Evolutionary conservation across 1,140 invertebrate genomes (phyloP).

Genomic region (Drosophila subpulchrella): DNA sequence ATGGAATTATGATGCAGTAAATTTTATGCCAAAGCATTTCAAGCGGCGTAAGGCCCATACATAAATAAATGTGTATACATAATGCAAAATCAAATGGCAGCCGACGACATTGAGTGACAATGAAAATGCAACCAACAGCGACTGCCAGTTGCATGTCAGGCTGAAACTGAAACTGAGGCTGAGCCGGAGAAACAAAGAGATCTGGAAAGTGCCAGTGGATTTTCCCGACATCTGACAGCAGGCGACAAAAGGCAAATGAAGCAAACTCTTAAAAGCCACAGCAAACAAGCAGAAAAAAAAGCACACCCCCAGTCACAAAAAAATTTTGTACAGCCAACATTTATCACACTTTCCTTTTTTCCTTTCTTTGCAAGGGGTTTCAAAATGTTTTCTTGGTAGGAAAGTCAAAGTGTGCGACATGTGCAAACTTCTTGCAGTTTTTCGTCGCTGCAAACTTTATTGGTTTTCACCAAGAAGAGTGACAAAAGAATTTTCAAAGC

Average conservation of each 20-base stretch:
- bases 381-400: slow-evolving; percentile 19
- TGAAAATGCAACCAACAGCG: slow-evolving; percentile 46
- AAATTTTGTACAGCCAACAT: slow-evolving; percentile 40
- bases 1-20: slow-evolving; percentile 69
- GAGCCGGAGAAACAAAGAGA: slow-evolving; percentile 16
- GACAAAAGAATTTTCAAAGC: slow-evolving; percentile 12
- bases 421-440: slow-evolving; percentile 41
- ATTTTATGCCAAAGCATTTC: slow-evolving; percentile 44
- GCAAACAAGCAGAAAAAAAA: neutral
- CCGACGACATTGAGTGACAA: slow-evolving; percentile 51
- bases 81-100: slow-evolving; percentile 42
- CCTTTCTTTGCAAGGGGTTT: neutral
- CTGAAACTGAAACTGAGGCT: slow-evolving; percentile 12
- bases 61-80: slow-evolving; percentile 29
- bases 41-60: slow-evolving; percentile 1
- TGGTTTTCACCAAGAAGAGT: slow-evolving; percentile 37
- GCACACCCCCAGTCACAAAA: slow-evolving; percentile 23
- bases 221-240: slow-evolving; percentile 44
- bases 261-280: slow-evolving; percentile 36
- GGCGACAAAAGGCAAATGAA: slow-evolving; percentile 55
- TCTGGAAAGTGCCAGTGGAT: slow-evolving; percentile 54
- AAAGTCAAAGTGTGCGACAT: slow-evolving; percentile 39
- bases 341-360: slow-evolving; percentile 59
- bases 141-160: slow-evolving; percentile 69
- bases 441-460: slow-evolving; percentile 26